These are phyloP conservation scores for Synchiropus splendidus DNA, from an alignment of 2,113 vertebrate genomes.

Conservation along the genomic window DNA sequence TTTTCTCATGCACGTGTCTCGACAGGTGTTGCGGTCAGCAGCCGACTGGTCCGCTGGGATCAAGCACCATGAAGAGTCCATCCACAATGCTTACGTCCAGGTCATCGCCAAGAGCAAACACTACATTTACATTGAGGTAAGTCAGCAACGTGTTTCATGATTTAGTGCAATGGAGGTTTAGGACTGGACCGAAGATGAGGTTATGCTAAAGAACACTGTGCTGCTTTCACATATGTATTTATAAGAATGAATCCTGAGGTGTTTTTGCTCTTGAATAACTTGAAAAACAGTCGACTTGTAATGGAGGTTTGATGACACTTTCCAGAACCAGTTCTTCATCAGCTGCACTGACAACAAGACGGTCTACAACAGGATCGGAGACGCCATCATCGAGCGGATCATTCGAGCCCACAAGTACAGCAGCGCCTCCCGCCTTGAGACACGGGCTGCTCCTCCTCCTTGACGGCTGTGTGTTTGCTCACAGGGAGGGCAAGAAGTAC, in stretches of 20 bases:
- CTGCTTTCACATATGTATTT: too few species aligned
- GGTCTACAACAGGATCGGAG: slow-evolving; percentile 89
- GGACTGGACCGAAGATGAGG: not conserved
- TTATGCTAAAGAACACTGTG: too few species aligned
- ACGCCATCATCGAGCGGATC: slow-evolving; percentile 86
- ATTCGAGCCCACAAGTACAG: slow-evolving; percentile 88
- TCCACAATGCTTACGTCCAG: slow-evolving; percentile 80
- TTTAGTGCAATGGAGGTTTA: not conserved
- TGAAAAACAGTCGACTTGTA: too few species aligned
- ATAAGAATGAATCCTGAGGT: too few species aligned
- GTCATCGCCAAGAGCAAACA: slow-evolving; percentile 89
- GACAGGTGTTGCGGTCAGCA: slow-evolving; percentile 83
- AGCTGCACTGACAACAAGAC: slow-evolving; percentile 86
- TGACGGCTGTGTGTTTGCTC: slow-evolving; percentile 4
- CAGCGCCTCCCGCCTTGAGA: not conserved
- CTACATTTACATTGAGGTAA: slow-evolving; percentile 80
- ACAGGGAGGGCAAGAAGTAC: slow-evolving; percentile 80
- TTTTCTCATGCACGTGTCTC: too few species aligned
- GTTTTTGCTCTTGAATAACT: too few species aligned
- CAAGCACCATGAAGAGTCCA: slow-evolving; percentile 95
- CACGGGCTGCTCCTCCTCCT: too few species aligned
- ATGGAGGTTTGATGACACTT: too few species aligned
- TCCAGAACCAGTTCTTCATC: slow-evolving; percentile 97
- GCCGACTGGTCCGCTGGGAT: slow-evolving; percentile 96
- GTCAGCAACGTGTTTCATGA: not conserved